Evolutionary conservation across 2,113 vertebrate species (phyloP).

Genomic region (Eptesicus fuscus): DNA sequence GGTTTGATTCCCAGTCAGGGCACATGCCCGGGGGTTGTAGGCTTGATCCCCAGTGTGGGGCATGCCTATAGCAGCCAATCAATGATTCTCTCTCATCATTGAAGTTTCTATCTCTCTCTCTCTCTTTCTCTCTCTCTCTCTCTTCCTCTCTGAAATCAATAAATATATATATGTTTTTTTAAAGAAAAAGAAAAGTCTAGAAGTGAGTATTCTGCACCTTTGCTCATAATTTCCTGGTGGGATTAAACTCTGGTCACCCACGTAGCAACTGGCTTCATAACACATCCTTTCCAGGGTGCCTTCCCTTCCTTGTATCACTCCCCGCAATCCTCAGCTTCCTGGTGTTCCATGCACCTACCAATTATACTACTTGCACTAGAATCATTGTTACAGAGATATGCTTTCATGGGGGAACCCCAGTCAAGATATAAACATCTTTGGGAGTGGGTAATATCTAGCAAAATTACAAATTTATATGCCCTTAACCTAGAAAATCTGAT

Average conservation of each 20-base stretch:
- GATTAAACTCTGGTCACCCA: background rate
- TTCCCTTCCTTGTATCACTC: background rate
- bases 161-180: too few species aligned
- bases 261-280: background rate
- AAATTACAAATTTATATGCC: background rate
- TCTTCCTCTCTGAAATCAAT: too few species aligned
- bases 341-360: background rate
- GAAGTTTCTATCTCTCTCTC: too few species aligned
- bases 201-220: background rate
- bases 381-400: background rate
- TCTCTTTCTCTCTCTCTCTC: too few species aligned
- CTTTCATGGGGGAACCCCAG: background rate
- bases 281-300: background rate
- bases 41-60: too few species aligned
- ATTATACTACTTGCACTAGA: background rate
- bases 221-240: background rate
- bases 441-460: background rate
- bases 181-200: background rate
- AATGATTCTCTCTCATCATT: too few species aligned
- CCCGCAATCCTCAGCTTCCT: background rate
- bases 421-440: background rate
- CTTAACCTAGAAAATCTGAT: background rate
- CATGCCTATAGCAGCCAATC: too few species aligned
- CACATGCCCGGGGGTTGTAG: too few species aligned
- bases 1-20: too few species aligned